A percentile compares a stretch with the other conserved stretches of the same genome.
These are phyloP conservation scores for Xestobium rufovillosum DNA, from an alignment of 2,888 invertebrate species.

Conservation along the genomic window DNA sequence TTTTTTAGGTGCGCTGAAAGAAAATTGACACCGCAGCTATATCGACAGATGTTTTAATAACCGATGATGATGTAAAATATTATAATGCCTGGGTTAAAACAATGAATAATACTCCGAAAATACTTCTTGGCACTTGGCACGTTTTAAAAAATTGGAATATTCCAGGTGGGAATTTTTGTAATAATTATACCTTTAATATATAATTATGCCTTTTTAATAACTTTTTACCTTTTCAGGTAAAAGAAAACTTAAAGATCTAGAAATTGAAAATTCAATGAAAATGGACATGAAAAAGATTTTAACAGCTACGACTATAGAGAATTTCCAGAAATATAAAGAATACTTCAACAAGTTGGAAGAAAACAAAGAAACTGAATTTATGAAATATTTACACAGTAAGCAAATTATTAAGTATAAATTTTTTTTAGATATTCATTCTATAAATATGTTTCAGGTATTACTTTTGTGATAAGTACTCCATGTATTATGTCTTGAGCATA, in stretches of 20 bases:
- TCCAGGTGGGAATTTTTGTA: too few relatives aligned
- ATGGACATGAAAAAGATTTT: constrained; percentile 8
- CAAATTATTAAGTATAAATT: too few relatives aligned
- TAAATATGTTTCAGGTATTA: too few relatives aligned
- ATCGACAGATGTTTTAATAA: constrained; percentile 6
- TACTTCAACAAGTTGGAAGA: constrained; percentile 9
- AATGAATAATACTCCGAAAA: too few relatives aligned
- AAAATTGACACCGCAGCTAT: constrained; percentile 5
- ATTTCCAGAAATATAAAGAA: constrained; percentile 6
- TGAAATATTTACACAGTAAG: constrained; percentile 8
- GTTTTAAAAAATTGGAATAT: too few relatives aligned
- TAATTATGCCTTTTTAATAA: too few relatives aligned
- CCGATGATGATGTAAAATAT: constrained; percentile 6
- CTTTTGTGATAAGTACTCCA: too few relatives aligned
- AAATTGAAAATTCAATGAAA: constrained; percentile 7
- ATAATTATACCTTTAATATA: too few relatives aligned
- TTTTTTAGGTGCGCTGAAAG: constrained; percentile 5
- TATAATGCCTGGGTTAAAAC: neutral
- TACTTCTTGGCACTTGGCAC: too few relatives aligned
- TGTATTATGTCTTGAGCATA: too few relatives aligned
- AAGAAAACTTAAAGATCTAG: neutral
- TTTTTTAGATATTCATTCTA: too few relatives aligned
- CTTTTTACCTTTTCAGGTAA: constrained; percentile 5
- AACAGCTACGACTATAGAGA: constrained; percentile 1
- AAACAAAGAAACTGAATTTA: constrained; percentile 7